phyloP scores from a whole-genome alignment of 2,113 vertebrate species.

The Cygnus buccinator region DNA sequence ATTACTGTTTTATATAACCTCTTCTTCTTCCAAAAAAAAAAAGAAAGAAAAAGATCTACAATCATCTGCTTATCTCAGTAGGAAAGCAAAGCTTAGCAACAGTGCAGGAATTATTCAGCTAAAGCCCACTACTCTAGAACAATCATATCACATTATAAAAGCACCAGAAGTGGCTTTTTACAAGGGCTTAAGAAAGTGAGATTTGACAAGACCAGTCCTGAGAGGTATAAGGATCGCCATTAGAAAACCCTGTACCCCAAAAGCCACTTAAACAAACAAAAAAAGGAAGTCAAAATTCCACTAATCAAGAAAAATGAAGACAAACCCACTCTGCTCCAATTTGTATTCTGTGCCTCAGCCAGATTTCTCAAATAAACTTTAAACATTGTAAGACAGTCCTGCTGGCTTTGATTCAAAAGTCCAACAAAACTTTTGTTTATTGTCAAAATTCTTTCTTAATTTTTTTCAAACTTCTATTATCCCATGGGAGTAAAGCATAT shows the following conservation, averaged over 20 bases:
- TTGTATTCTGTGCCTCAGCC: constrained; percentile 22
- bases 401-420: constrained; percentile 60
- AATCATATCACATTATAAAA: neutral
- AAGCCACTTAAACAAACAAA: neutral
- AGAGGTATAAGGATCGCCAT: neutral
- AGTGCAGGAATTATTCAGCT: neutral
- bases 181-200: neutral
- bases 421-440: constrained; percentile 19
- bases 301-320: constrained; percentile 5
- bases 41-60: neutral
- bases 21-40: neutral
- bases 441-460: neutral
- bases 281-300: neutral
- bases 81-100: neutral
- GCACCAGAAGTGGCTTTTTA: neutral
- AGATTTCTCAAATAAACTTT: constrained; percentile 44
- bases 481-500: neutral
- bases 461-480: neutral
- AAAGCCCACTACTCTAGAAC: neutral
- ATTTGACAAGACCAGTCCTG: neutral
- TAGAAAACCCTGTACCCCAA: neutral
- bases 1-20: neutral
- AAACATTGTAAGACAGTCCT: constrained; percentile 56
- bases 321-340: constrained; percentile 18
- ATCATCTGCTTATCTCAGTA: neutral